phyloP scores from a whole-genome alignment of 2,888 invertebrate genomes.

The Drosophila barbarae region DNA sequence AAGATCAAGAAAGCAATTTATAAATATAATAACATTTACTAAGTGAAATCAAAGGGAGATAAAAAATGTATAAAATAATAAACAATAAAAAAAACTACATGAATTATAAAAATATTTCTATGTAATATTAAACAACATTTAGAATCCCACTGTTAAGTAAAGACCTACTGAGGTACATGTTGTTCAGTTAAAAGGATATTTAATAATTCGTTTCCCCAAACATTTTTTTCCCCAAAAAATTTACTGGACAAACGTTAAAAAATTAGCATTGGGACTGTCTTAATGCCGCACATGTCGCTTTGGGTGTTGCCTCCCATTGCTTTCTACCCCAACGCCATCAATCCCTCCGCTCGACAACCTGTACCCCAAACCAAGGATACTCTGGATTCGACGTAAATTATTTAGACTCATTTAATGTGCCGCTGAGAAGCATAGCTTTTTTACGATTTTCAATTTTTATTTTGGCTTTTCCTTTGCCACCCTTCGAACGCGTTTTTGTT shows the following conservation, averaged over 20 bases:
- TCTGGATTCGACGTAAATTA: conserved; percentile 64
- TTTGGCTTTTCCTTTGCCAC: conserved; percentile 53
- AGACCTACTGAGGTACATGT: background rate
- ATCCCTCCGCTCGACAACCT: background rate
- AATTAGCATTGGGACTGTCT: conserved; percentile 63
- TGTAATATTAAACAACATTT: background rate
- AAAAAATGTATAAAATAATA: background rate
- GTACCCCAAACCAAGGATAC: conserved; percentile 35
- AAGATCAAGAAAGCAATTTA: background rate
- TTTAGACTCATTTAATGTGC: conserved; percentile 72
- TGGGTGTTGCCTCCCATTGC: conserved; percentile 13
- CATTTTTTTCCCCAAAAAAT: conserved; percentile 35
- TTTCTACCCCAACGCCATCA: conserved; percentile 4
- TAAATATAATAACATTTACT: too few species aligned
- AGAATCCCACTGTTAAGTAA: background rate
- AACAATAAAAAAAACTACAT: background rate
- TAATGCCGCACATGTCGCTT: conserved; percentile 65
- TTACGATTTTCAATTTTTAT: conserved; percentile 69
- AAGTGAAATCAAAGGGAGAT: too few species aligned
- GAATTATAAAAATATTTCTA: background rate
- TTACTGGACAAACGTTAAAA: conserved; percentile 54
- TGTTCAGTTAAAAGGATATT: background rate
- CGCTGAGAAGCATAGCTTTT: conserved; percentile 43
- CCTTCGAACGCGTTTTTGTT: conserved; percentile 48
- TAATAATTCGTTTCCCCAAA: background rate